A percentile compares a stretch with the other conserved stretches of the same genome.
These are phyloP conservation scores for Cryptocephalus moraei DNA, from an alignment of 2,888 invertebrate species.

Conservation along the genomic window DNA sequence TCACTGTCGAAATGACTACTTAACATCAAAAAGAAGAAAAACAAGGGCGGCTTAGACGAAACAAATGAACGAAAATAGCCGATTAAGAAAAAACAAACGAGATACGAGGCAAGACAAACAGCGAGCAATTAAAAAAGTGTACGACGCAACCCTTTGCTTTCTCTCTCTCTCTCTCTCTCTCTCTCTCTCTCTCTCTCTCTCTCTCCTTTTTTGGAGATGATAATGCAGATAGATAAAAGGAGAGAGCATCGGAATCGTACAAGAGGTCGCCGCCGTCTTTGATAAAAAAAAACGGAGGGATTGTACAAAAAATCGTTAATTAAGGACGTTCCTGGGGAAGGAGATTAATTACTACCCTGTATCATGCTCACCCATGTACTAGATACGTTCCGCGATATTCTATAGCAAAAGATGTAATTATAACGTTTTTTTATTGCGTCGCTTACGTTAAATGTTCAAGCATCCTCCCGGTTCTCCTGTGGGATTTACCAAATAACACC, in stretches of 20 bases:
- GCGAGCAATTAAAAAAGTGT: constrained; percentile 25
- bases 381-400: no score
- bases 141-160: constrained; percentile 26
- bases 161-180: constrained; percentile 9
- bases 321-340: no score
- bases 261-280: neutral
- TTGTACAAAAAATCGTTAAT: no score
- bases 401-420: no score
- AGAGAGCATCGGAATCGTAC: neutral
- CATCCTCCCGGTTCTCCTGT: no score
- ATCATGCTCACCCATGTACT: no score
- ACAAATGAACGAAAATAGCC: constrained; percentile 27
- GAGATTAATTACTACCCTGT: no score
- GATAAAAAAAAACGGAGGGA: no score
- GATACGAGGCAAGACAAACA: constrained; percentile 28
- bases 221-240: neutral
- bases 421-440: no score
- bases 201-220: neutral
- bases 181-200: constrained; percentile 10
- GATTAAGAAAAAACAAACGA: constrained; percentile 29
- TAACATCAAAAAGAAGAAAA: constrained; percentile 18
- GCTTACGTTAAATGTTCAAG: no score
- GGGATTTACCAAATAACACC: no score
- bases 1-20: constrained; percentile 15
- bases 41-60: constrained; percentile 20